These are phyloP conservation scores for Ophioninae sp. DNA, from an alignment of 2,888 invertebrate genomes.

Conservation along the genomic window DNA sequence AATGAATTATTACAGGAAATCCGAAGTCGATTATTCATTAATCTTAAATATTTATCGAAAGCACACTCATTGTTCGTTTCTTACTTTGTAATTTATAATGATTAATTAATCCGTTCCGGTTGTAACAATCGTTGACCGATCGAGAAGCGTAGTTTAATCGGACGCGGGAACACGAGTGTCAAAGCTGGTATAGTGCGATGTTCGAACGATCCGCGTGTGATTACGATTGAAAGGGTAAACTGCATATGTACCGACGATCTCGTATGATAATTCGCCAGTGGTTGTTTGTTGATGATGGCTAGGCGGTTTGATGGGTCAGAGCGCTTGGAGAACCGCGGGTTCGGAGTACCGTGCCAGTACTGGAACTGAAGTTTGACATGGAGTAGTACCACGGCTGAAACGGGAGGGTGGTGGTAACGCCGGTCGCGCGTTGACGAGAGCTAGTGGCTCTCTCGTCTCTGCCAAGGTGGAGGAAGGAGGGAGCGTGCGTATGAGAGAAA, in stretches of 20 bases:
- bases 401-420: conserved; percentile 74
- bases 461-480: conserved; percentile 64
- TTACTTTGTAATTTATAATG: not conserved
- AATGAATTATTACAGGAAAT: not conserved
- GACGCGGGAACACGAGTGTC: not conserved
- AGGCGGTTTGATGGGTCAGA: conserved; percentile 39
- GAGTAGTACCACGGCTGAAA: conserved; percentile 71
- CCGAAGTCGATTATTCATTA: not conserved
- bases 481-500: conserved; percentile 22
- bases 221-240: not conserved
- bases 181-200: not conserved
- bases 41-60: not conserved
- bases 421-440: conserved; percentile 69
- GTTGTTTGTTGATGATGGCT: conserved; percentile 27
- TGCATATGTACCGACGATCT: conserved; percentile 10
- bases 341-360: conserved; percentile 79
- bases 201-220: not conserved
- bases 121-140: no score
- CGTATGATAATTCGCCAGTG: conserved; percentile 25
- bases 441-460: conserved; percentile 64
- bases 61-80: not conserved
- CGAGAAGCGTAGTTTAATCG: not conserved
- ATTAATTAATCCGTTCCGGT: not conserved
- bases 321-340: conserved; percentile 71
- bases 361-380: conserved; percentile 77